Evolutionary conservation across 2,888 invertebrate species (phyloP).

Genomic region (Crematogaster levior): DNA sequence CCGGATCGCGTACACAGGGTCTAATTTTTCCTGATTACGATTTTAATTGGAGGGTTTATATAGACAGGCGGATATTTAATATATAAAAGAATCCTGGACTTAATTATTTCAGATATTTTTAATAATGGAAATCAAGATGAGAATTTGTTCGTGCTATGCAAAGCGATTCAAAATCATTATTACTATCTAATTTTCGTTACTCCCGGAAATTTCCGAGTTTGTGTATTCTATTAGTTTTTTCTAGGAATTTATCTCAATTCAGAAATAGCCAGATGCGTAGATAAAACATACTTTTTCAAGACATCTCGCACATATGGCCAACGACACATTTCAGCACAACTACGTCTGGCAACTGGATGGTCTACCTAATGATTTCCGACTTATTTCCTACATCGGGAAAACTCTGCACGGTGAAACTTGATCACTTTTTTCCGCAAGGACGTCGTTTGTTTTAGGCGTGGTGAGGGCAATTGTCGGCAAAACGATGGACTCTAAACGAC

Average conservation of each 20-base stretch:
- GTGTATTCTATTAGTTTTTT: neutral
- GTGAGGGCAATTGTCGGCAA: slow-evolving; percentile 11
- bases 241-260: neutral
- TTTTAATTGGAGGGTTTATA: neutral
- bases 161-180: neutral
- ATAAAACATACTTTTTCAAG: neutral
- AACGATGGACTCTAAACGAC: neutral
- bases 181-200: neutral
- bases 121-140: neutral
- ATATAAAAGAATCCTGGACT: neutral
- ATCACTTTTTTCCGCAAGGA: slow-evolving; percentile 25
- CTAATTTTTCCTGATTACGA: neutral
- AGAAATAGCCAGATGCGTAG: neutral
- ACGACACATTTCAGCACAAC: neutral
- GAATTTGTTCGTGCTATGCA: neutral
- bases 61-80: neutral
- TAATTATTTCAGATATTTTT: neutral
- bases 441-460: slow-evolving; percentile 16
- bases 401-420: slow-evolving; percentile 2
- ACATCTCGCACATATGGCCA: slow-evolving; percentile 25
- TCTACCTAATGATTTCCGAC: slow-evolving; percentile 40
- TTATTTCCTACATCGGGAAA: neutral
- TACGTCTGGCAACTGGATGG: slow-evolving; percentile 11
- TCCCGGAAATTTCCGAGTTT: neutral
- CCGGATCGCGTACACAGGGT: neutral